Percentiles rank a stretch among this genome's conserved stretches.
Evolutionary conservation across 2,888 invertebrate genomes (phyloP).

Genomic region (Matsumyia berberina): DNA sequence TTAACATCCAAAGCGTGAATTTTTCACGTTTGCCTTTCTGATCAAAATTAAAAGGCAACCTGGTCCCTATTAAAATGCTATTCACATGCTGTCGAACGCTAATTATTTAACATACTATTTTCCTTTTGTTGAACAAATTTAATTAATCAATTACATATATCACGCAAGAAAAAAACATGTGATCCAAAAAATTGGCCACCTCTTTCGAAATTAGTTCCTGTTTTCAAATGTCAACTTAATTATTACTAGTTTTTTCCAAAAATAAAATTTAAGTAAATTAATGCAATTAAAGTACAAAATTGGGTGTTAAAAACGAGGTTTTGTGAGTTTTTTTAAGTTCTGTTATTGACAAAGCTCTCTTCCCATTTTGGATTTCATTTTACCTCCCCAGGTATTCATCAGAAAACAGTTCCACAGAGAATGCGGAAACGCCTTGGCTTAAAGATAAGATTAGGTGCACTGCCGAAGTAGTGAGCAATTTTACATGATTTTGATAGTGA

Average conservation of each 20-base stretch:
- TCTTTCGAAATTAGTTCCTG: constrained; percentile 33
- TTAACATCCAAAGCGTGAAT: neutral
- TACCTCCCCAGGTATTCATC: neutral
- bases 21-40: neutral
- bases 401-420: neutral
- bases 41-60: neutral
- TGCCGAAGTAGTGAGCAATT: constrained; percentile 10
- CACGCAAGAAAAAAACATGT: constrained; percentile 14
- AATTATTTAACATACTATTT: constrained; percentile 1
- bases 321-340: too few relatives aligned
- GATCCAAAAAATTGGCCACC: constrained; percentile 18
- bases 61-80: neutral
- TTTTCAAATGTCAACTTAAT: constrained; percentile 16
- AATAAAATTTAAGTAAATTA: neutral
- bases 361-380: neutral
- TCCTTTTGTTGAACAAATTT: constrained; percentile 9
- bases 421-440: constrained; percentile 42
- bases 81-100: neutral
- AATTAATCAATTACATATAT: constrained; percentile 30
- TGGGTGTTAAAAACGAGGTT: too few relatives aligned
- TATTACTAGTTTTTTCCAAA: neutral
- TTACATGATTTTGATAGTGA: neutral
- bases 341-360: too few relatives aligned
- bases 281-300: neutral
- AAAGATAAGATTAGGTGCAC: constrained; percentile 32